Evolutionary conservation across 2,113 vertebrate genomes (phyloP).

Genomic region (Dasyornis broadbenti): DNA sequence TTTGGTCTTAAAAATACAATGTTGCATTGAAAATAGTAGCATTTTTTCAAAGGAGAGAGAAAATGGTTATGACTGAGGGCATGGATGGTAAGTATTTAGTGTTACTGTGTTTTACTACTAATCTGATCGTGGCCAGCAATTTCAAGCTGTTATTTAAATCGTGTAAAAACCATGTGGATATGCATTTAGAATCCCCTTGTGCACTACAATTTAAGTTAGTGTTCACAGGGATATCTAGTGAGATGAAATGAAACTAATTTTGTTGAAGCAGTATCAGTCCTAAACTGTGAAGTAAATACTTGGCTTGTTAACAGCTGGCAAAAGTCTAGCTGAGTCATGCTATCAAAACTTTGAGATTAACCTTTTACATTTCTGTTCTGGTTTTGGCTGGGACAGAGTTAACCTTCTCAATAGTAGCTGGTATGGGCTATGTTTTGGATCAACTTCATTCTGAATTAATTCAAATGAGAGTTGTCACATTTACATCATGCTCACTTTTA

Average conservation of each 20-base stretch:
- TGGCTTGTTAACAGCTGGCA: neutral
- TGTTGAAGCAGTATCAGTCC: neutral
- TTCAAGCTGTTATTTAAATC: neutral
- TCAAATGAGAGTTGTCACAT: neutral
- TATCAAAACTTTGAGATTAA: neutral
- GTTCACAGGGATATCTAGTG: neutral
- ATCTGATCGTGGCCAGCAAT: neutral
- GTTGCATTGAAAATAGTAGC: neutral
- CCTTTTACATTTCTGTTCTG: neutral
- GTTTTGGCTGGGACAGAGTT: neutral
- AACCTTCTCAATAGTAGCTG: neutral
- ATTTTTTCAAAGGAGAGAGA: neutral
- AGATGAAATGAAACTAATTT: neutral
- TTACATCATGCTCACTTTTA: neutral
- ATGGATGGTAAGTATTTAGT: neutral
- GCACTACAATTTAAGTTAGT: neutral
- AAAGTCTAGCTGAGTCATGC: neutral
- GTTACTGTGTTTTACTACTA: neutral
- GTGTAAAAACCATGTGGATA: neutral
- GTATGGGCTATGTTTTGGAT: neutral
- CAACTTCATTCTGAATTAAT: neutral
- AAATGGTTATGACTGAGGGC: neutral
- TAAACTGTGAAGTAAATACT: neutral
- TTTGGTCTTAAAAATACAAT: neutral
- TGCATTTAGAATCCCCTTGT: neutral